Evolutionary conservation across 2,888 invertebrate genomes (phyloP).

Genomic region (Oxystoma pomonae): DNA sequence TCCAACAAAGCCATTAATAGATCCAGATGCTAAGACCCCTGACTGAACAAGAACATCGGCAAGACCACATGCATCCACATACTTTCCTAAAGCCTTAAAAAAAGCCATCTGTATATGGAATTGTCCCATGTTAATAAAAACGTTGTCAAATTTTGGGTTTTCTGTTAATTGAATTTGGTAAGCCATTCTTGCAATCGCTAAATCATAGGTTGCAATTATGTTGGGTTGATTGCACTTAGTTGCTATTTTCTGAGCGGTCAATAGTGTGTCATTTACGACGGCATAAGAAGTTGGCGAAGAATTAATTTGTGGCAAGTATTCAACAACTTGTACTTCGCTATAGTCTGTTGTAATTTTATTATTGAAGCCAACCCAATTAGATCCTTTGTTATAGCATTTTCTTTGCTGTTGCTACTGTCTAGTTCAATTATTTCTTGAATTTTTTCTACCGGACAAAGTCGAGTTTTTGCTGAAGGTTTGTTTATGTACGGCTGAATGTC

Average conservation of each 20-base stretch:
- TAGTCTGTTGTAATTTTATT: conserved; percentile 25
- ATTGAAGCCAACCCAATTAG: conserved; percentile 34
- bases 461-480: background rate
- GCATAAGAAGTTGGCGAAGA: conserved; percentile 32
- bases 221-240: conserved; percentile 26
- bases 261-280: conserved; percentile 32
- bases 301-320: conserved; percentile 36
- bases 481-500: conserved; percentile 1
- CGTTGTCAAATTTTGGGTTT: conserved; percentile 30
- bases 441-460: background rate
- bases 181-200: conserved; percentile 34
- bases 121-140: conserved; percentile 35
- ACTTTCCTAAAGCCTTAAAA: conserved; percentile 26
- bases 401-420: background rate
- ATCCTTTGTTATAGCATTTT: background rate
- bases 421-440: background rate
- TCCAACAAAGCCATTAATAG: conserved; percentile 25
- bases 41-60: conserved; percentile 16
- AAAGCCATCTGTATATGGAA: conserved; percentile 35
- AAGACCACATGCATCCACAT: conserved; percentile 10
- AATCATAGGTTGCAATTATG: conserved; percentile 36
- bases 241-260: conserved; percentile 27
- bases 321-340: conserved; percentile 28
- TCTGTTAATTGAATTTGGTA: conserved; percentile 31
- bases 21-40: conserved; percentile 25